Conservation (phyloP, 2,888 invertebrate species). For the Gymnosoma rotundatum region DNA sequence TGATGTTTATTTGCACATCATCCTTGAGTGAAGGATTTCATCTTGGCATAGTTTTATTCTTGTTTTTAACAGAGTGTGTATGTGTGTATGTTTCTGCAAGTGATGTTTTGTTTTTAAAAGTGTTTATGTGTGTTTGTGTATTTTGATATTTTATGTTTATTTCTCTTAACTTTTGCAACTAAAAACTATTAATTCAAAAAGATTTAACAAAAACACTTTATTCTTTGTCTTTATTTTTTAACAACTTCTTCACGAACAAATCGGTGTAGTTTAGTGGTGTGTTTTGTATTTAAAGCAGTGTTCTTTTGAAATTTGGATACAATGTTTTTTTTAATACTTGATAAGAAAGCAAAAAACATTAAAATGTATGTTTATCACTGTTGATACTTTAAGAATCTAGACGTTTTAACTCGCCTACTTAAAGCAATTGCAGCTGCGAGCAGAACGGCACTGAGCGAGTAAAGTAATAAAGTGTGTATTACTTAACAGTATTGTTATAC, state of each 20-base stretch:
- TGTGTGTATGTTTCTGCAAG: not conserved
- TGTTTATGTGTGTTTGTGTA: not conserved
- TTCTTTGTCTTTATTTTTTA: conserved; percentile 6
- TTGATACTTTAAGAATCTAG: too few relatives aligned
- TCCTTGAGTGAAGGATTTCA: conserved; percentile 63
- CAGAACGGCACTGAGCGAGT: too few relatives aligned
- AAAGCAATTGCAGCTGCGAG: too few relatives aligned
- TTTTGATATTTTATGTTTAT: conserved; percentile 46
- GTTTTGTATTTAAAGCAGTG: not conserved
- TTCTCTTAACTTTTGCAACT: conserved; percentile 36
- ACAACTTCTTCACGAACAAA: conserved; percentile 17
- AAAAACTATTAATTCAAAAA: conserved; percentile 53
- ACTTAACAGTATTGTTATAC: too few relatives aligned
- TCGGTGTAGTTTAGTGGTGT: conserved; percentile 12
- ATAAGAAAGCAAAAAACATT: too few relatives aligned
- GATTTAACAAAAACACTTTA: conserved; percentile 56
- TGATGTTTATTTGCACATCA: conserved; percentile 60
- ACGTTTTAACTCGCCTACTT: too few relatives aligned
- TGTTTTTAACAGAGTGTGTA: not conserved
- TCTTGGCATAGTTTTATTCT: conserved; percentile 64
- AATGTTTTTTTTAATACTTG: too few relatives aligned
- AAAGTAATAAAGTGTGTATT: too few relatives aligned
- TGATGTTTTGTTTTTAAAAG: not conserved
- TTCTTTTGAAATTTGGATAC: not conserved
- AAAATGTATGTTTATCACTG: too few relatives aligned